These are phyloP conservation scores for Meandrina meandrites DNA, from an alignment of 92 coral and sea anemone genomes.

Conservation along the genomic window DNA sequence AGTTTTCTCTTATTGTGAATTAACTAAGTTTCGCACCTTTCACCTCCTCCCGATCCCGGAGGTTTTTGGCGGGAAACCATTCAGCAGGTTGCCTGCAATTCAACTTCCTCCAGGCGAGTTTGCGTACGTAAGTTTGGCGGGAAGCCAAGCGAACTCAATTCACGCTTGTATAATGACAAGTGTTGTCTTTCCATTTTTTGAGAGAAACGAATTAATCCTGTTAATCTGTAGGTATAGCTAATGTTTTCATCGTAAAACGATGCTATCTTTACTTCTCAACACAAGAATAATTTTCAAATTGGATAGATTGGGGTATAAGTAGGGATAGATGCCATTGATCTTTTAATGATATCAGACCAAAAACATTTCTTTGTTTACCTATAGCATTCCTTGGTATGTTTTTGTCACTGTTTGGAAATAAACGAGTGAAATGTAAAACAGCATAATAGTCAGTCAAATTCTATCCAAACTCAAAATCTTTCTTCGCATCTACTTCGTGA, in stretches of 20 bases:
- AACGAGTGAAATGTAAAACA: neutral
- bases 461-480: neutral
- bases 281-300: neutral
- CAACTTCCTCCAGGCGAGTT: neutral
- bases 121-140: neutral
- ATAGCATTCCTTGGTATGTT: neutral
- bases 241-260: conserved; percentile 24
- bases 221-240: conserved; percentile 3
- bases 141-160: conserved; percentile 1
- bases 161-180: no score
- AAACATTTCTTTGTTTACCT: neutral
- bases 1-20: neutral
- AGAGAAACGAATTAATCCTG: conserved; percentile 11
- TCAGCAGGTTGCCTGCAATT: neutral
- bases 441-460: neutral
- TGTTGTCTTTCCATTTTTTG: neutral
- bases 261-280: conserved; percentile 12
- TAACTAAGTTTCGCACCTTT: neutral
- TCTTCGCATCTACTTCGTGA: neutral
- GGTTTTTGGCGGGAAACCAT: conserved; percentile 5
- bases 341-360: conserved; percentile 2
- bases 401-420: neutral
- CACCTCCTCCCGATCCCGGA: neutral
- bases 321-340: conserved; percentile 7
- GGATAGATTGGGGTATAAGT: neutral